Evolutionary conservation across 2,888 invertebrate species (phyloP), one percentile per base, ranked within the genome.

Genomic region (Xanthia togata): DNA sequence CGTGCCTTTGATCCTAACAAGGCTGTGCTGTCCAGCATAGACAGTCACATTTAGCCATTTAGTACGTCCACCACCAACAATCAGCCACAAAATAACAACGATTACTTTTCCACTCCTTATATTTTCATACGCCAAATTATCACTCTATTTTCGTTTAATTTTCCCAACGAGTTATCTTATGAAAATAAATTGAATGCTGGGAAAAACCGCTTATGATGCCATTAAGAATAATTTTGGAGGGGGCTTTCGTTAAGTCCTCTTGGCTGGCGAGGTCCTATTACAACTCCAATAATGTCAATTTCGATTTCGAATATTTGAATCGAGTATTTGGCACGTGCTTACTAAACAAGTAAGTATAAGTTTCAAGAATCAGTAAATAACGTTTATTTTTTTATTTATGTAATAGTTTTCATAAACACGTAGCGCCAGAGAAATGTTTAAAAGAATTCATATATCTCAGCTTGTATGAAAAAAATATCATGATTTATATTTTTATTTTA

Each of bases 141-240:
- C 84, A 87, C 89, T 89, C 84, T 91, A 90, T 91, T 90, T 90
- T 89, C 88, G 78, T 90, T 90, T 90, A 92, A 91, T 92, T 92
- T 91, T 84, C 88, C 87, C 90, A 90, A 90, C 89, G 89, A 91
- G 90, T 92, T 92, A 91, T 91, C 90, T 91, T 89, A 86, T 84
- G 89, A 90, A 91, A 93, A 91, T 90, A 92, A 93, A 93, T 93
- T 92, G 92, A 90, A 92, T 89, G 88, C 86, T 85, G 87, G 87
- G 88, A 88, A 91, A 91, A 93, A 93, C 92, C 92, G 92, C 92
- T 93, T 91, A 87, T 90, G 90, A 92, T 88, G 89, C 89, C 89
- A 92, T 92, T 92, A 92, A 89, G 91, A 89, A 89, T 89, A 90
- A 89, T 89, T 90, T 91, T 86, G 62, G 62, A 81, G 87, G 86